Evolutionary conservation across 1,140 invertebrate species (phyloP).

Genomic region (Fopius arisanus): DNA sequence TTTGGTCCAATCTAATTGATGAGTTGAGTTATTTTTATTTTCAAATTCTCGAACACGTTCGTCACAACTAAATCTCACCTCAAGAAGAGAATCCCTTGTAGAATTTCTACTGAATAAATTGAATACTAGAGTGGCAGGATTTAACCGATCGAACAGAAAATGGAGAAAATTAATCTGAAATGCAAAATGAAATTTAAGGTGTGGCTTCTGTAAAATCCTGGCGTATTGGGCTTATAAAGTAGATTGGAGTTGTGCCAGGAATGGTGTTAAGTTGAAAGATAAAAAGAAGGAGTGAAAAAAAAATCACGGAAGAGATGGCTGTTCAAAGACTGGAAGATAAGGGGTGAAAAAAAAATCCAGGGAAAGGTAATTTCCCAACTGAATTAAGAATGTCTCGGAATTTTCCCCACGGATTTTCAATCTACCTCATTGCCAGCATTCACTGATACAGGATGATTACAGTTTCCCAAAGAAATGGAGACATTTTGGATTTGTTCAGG

Average conservation of each 20-base stretch:
- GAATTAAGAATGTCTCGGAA: neutral
- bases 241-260: conserved; percentile 8
- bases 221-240: conserved; percentile 1
- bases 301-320: neutral
- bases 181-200: neutral
- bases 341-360: neutral
- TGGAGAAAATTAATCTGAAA: neutral
- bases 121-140: neutral
- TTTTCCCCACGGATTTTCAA: no score
- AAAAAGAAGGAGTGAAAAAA: neutral
- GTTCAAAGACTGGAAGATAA: conserved; percentile 4
- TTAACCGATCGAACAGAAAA: neutral
- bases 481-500: neutral
- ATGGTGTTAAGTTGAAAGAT: neutral
- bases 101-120: neutral
- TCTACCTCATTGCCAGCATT: no score
- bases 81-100: no score
- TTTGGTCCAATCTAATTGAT: no score
- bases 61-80: no score
- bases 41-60: no score
- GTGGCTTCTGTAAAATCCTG: neutral
- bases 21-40: neutral
- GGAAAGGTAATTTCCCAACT: neutral
- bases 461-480: neutral
- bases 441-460: neutral